phyloP scores from a whole-genome alignment of 2,797 vertebrate genomes.

The Acipenser ruthenus region DNA sequence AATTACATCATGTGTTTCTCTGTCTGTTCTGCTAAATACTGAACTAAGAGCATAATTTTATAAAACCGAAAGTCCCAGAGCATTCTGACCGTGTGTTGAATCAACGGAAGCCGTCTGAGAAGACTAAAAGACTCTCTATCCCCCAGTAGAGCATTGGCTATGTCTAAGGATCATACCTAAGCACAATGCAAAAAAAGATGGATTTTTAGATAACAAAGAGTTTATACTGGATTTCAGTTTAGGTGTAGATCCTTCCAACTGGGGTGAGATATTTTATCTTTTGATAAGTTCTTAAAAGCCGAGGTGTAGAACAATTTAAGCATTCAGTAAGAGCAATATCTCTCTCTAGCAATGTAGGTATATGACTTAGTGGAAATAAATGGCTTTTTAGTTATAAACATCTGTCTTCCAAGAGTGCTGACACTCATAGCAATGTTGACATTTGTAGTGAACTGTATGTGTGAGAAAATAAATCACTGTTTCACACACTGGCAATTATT shows the following conservation, averaged over 20 bases:
- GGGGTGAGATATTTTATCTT: too few relatives aligned
- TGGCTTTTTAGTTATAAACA: not conserved
- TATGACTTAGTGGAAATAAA: too few relatives aligned
- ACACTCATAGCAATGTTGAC: not conserved
- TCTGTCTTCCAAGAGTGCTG: not conserved
- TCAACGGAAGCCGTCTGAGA: slow-evolving; percentile 10
- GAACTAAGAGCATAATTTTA: too few relatives aligned
- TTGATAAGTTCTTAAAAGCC: too few relatives aligned
- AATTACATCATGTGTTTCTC: too few relatives aligned
- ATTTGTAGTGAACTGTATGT: not conserved
- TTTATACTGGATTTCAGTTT: too few relatives aligned
- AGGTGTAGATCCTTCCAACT: too few relatives aligned
- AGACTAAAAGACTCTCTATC: slow-evolving; percentile 5
- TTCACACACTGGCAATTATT: slow-evolving; percentile 19
- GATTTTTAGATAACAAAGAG: too few relatives aligned
- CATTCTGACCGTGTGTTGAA: slow-evolving; percentile 6
- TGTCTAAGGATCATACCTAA: slow-evolving; percentile 13
- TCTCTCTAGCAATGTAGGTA: too few relatives aligned
- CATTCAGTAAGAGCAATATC: too few relatives aligned
- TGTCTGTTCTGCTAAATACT: too few relatives aligned
- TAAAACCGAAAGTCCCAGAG: not conserved
- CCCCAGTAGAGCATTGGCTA: slow-evolving; percentile 6
- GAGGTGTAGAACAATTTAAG: too few relatives aligned
- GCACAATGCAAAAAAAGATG: not conserved
- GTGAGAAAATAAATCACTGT: slow-evolving; percentile 17